Evolutionary conservation across 53 echinoderm and acorn worm species (phyloP), one percentile per base, ranked within the genome.

Genomic region (Crossaster papposus): DNA sequence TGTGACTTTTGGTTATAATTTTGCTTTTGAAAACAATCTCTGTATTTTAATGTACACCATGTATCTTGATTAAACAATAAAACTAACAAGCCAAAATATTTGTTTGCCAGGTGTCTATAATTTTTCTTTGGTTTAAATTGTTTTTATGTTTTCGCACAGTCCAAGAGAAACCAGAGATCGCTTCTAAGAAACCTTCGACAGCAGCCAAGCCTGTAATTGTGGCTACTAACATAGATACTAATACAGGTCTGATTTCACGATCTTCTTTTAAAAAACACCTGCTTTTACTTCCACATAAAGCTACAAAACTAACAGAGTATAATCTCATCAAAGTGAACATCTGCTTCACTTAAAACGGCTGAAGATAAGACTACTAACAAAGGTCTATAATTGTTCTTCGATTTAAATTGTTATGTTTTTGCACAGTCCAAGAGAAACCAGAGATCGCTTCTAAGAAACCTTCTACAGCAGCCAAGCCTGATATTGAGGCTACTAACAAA

Each of bases 331-430:
- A n/a, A n/a, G n/a, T n/a, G n/a, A n/a, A 81, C 32, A 64, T 24
- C 81, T 9, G 7, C 35, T 33, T 12, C 36, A 35, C 22, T 64
- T 35, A 34, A 18, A 34, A 10, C 18, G 81, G 34, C 81, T 81
- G 81, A 26, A 29, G 34, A 24, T 54, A 30, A 80, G 80, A 55
- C 80, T 81, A 62, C 64, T 35, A 63, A 34, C 33, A 63, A 32
- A 81, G 64, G 63, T 81, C 64, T 62, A 73, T 36, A 73, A n/a
- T 35, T 35, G 13, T 14, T 18, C 30, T 34, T 10, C 2, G 4
- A 34, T 14, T 12, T 73, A 73, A 34, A 35, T 13, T 6, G 14
- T 73, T 8, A 14, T 18, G 15, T 4, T 73, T 34, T 73, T 68
- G 4, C 68, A 68, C 68, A 68, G 68, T 34, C 33, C 0, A 32